Evolutionary conservation across 2,888 invertebrate species (phyloP).

Genomic region (Petrolisthes cinctipes): DNA sequence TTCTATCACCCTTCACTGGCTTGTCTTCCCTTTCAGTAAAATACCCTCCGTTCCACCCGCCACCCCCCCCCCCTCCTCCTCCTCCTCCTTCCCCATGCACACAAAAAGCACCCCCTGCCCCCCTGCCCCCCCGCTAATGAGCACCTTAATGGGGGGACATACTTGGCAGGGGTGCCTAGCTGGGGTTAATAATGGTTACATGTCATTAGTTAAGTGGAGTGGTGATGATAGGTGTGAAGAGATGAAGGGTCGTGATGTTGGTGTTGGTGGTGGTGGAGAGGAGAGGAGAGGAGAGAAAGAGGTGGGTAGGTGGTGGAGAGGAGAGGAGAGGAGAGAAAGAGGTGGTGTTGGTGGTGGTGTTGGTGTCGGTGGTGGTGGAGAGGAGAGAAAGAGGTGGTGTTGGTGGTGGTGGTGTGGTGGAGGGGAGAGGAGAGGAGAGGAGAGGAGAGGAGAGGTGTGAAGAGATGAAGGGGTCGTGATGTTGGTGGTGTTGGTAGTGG

Average conservation of each 20-base stretch:
- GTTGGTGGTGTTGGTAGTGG: background rate
- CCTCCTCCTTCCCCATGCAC: background rate
- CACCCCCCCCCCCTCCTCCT: background rate
- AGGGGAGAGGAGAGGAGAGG: background rate
- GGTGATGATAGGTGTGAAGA: background rate
- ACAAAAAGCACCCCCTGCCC: constrained; percentile 15
- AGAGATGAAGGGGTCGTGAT: background rate
- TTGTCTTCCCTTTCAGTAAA: background rate
- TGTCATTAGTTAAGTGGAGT: background rate
- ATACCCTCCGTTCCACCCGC: background rate
- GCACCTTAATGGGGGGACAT: too few relatives aligned
- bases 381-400: background rate
- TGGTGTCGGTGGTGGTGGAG: background rate
- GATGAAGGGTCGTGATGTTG: background rate
- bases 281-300: background rate
- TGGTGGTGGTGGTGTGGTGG: background rate
- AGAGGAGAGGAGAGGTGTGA: background rate
- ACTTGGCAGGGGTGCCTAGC: too few relatives aligned
- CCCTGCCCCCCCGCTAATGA: background rate
- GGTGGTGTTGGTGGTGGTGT: background rate
- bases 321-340: background rate
- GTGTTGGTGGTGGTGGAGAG: background rate
- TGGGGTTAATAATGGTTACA: background rate
- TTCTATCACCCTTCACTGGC: too few relatives aligned
- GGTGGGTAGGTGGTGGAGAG: background rate